Evolutionary conservation across 1,140 invertebrate genomes (phyloP), one percentile per base, ranked within the genome.

Genomic region (Eurosta solidaginis): DNA sequence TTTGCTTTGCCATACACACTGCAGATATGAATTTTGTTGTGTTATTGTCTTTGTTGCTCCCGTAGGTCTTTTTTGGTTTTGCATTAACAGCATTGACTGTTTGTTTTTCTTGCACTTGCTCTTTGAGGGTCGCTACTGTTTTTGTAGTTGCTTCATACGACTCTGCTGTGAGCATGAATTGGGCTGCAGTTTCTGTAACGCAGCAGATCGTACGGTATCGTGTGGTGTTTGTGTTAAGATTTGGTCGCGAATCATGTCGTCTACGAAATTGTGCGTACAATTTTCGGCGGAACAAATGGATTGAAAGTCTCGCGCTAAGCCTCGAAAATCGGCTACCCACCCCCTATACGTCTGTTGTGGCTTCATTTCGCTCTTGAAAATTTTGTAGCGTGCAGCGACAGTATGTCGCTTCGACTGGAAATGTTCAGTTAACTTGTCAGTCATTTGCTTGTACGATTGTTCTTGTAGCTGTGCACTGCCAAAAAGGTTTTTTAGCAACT

Each of bases 221-320:
- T 79, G 78, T 22, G 74, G 78, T 29, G 78, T 63, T 52, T 76
- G 29, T 17, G 44, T 17, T 45, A 45, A 59, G 17, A 78, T 63
- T 0, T 59, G 33, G n/a, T 78, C 77, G 2, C 74, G 77, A 73
- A 79, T 79, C 78, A 81, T 79, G 5, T 81, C 78, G 33, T 81
- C 27, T 4, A 79, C 63, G 44, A 74, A 79, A 22, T 52, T 78
- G 4, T 12, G 25, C n/a, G 20, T 29, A 44, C 77, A 79, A 44
- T 44, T 44, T 44, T 44, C 42, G 42, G 42, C 42, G 6, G 42
- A 12, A 40, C 20, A 52, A 17, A 29, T 40, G 22, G 12, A 76
- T 3, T 50, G 7, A 45, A 29, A 68, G 9, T 77, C 22, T 42
- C 36, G 33, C 20, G 76, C 54, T 10, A 77, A 17, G 14, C 76